A percentile compares a stretch with the other conserved stretches of the same genome.
These are phyloP conservation scores for Chauna torquata DNA, from an alignment of 2,113 vertebrate genomes.

Conservation along the genomic window DNA sequence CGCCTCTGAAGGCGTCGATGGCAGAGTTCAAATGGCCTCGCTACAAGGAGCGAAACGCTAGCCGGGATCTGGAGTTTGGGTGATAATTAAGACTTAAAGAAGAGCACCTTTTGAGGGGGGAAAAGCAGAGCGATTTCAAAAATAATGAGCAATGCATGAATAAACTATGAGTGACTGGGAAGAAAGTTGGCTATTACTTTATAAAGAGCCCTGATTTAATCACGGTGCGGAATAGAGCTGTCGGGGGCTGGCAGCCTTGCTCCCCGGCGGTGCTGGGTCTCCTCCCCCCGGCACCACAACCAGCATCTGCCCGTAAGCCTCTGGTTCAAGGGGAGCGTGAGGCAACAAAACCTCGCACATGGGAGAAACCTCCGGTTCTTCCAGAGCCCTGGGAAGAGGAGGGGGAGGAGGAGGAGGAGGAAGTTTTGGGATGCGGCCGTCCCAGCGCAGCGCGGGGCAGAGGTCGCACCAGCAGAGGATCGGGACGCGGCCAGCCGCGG, in stretches of 20 bases:
- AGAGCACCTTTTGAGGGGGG: neutral
- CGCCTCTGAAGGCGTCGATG: neutral
- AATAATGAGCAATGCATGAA: neutral
- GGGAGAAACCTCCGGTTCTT: too few species aligned
- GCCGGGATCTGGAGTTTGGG: neutral
- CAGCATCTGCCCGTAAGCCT: neutral
- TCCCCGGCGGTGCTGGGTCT: neutral
- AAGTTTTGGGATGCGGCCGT: neutral
- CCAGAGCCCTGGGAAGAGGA: neutral
- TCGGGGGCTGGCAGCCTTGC: neutral
- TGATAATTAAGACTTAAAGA: neutral
- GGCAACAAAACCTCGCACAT: neutral
- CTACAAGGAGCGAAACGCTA: neutral
- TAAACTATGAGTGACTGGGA: neutral
- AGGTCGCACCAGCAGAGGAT: neutral
- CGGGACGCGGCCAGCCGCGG: neutral
- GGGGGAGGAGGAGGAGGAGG: neutral
- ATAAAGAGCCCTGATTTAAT: neutral
- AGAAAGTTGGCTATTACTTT: neutral
- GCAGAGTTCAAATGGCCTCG: neutral
- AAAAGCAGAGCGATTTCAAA: neutral
- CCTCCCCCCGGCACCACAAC: neutral
- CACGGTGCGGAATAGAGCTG: neutral
- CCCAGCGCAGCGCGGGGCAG: too few species aligned
- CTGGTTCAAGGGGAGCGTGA: too few species aligned